Percentiles rank a stretch among this genome's conserved stretches.
These are phyloP conservation scores for Drosophila mettleri DNA, from an alignment of 2,888 invertebrate genomes.

Conservation along the genomic window DNA sequence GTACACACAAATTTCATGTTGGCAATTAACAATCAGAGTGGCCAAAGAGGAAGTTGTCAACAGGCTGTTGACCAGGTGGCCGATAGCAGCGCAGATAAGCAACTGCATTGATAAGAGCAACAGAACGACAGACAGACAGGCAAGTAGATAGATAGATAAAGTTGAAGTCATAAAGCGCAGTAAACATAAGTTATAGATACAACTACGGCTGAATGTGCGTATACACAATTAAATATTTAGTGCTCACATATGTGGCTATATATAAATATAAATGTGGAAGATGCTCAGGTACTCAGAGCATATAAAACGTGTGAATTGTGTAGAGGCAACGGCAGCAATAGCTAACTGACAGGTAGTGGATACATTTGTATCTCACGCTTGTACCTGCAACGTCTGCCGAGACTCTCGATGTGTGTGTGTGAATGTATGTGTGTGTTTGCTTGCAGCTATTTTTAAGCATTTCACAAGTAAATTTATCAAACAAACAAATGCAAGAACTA, in stretches of 20 bases:
- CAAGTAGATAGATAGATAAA: conserved; percentile 39
- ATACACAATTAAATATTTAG: conserved; percentile 54
- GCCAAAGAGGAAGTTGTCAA: conserved; percentile 71
- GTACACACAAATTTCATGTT: background rate
- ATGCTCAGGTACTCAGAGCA: conserved; percentile 25
- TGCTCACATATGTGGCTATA: conserved; percentile 11
- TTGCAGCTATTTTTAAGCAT: conserved; percentile 66
- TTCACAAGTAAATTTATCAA: conserved; percentile 76
- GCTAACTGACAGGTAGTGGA: conserved; percentile 60
- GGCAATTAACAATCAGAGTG: conserved; percentile 59
- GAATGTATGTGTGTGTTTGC: conserved; percentile 26
- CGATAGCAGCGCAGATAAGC: conserved; percentile 16
- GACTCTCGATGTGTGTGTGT: conserved; percentile 6
- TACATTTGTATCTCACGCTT: conserved; percentile 70
- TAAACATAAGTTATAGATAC: conserved; percentile 2
- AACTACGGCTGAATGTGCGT: conserved; percentile 9
- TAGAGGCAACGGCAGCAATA: conserved; percentile 31
- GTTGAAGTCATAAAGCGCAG: conserved; percentile 37
- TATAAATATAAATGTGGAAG: conserved; percentile 16
- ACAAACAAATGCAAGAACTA: conserved; percentile 65
- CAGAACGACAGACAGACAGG: background rate
- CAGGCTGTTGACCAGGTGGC: conserved; percentile 23
- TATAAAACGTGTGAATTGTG: conserved; percentile 74
- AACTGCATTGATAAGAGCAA: conserved; percentile 48
- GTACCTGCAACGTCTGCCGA: conserved; percentile 42